phyloP scores from a whole-genome alignment of 2,113 vertebrate genomes.

The Ptilorrhoa leucosticta region DNA sequence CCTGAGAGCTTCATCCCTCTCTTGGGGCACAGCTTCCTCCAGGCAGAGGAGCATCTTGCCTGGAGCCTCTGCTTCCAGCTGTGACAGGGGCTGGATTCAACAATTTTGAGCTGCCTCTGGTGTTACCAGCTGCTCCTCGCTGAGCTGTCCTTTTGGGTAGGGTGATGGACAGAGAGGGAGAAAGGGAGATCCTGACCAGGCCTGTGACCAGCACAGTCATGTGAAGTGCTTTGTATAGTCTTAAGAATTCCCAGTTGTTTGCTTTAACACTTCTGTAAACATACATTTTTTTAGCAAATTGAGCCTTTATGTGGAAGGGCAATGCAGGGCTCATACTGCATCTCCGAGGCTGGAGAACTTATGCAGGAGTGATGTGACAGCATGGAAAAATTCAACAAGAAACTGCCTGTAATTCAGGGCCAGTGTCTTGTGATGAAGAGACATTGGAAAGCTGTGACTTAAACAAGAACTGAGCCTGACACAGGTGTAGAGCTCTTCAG shows the following conservation, averaged over 20 bases:
- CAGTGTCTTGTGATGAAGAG: not conserved
- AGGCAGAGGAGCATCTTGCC: accelerated
- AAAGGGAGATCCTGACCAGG: too few species aligned
- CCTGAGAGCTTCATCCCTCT: not conserved
- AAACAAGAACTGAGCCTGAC: not conserved
- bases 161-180: not conserved
- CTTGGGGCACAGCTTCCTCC: not conserved
- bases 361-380: not conserved
- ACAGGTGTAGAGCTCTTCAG: not conserved
- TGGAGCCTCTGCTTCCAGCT: too few species aligned
- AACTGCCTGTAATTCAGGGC: not conserved
- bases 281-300: not conserved
- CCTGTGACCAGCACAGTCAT: accelerated
- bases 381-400: not conserved
- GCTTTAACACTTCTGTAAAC: not conserved
- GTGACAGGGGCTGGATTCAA: not conserved
- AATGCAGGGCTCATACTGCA: accelerated
- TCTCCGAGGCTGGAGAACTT: not conserved
- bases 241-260: not conserved
- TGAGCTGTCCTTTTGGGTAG: not conserved
- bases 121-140: not conserved
- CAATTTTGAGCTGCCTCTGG: not conserved
- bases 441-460: not conserved
- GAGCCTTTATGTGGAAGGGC: not conserved
- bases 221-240: not conserved